phyloP scores from a whole-genome alignment of 2,113 vertebrate genomes.

The Rallus limicola region DNA sequence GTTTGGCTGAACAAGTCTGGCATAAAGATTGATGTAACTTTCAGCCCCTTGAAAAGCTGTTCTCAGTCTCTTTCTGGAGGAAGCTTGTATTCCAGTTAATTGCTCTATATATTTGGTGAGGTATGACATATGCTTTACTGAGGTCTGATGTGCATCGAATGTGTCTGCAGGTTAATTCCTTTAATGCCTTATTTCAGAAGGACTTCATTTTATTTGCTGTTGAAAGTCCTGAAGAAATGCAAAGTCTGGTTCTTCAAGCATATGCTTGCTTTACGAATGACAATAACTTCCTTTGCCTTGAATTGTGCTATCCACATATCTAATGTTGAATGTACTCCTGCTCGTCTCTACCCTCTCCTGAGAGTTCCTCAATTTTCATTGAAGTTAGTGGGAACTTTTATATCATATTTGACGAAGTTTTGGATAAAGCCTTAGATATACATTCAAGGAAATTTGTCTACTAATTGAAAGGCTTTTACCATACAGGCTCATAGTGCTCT shows the following conservation, averaged over 20 bases:
- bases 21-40: not conserved
- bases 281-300: not conserved
- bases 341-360: not conserved
- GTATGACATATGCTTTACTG: rapidly evolving
- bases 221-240: not conserved
- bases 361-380: not conserved
- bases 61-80: not conserved
- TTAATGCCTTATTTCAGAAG: not conserved
- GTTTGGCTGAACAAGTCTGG: not conserved
- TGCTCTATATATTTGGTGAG: not conserved
- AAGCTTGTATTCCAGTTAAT: not conserved
- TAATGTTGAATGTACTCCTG: not conserved
- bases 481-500: not conserved
- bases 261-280: not conserved
- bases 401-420: not conserved
- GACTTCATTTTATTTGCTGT: not conserved
- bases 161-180: not conserved
- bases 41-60: not conserved
- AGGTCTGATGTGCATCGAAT: not conserved
- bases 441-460: not conserved
- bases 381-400: not conserved
- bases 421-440: not conserved
- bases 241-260: not conserved
- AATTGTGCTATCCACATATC: rapidly evolving
- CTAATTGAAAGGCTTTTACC: not conserved